Base-by-base conservation (phyloP, 1,140 invertebrate genomes). In the Cyrtorhinus lividipennis region DNA sequence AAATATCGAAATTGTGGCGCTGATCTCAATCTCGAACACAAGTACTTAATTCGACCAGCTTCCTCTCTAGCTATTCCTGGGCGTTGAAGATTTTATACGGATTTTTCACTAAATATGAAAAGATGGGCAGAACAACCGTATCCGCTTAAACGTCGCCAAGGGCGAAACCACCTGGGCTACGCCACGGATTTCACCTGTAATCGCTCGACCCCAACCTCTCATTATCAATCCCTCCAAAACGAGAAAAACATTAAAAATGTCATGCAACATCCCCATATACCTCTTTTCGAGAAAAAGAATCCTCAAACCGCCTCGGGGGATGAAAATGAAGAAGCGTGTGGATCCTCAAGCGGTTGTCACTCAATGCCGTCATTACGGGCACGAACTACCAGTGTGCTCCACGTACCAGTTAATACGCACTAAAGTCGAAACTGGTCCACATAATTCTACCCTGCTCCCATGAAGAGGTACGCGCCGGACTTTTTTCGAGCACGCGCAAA, bases 311-410 rank as follows among this genome's bases (percentile, higher is more conserved):
- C 48, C 48, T 53, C 48, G 5, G 18, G 48, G 8, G n/a, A 44
- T 10, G n/a, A 44, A n/a, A n/a, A n/a, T 13, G 18, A 10, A 22
- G 10, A 3, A 10, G 48, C 12, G 10, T 53, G 48, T 53, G 48
- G 20, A 53, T 53, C 48, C 48, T 53, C 12, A 53, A 53, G 8
- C 48, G 48, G 18, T 20, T 53, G 48, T 53, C 48, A 53, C 48
- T 53, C 48, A 53, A 12, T 53, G 48, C 48, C 48, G 48, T 53
- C 48, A 53, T 53, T 53, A 53, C 48, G 48, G 20, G 48, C 48
- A 53, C 48, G 48, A 53, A 53, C 48, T 53, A 53, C 48, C n/a
- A n/a, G n/a, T n/a, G n/a, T n/a, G n/a, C n/a, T n/a, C n/a, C n/a
- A n/a, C n/a, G n/a, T n/a, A n/a, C n/a, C n/a, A n/a, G n/a, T n/a